These are phyloP conservation scores for Pardalotus punctatus DNA, from an alignment of 2,113 vertebrate genomes.

Conservation along the genomic window DNA sequence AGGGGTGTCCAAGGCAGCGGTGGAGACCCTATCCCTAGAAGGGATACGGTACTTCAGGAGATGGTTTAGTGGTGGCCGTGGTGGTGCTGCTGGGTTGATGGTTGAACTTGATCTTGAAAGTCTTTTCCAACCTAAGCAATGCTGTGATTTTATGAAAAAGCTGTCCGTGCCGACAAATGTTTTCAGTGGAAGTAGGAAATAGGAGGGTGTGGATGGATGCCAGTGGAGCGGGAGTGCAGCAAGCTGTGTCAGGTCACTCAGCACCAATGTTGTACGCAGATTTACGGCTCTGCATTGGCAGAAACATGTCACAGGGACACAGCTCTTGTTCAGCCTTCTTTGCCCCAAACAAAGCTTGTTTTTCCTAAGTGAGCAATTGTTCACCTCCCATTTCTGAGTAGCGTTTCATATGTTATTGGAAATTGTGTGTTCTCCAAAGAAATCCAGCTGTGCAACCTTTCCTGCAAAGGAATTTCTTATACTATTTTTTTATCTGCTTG, in stretches of 20 bases:
- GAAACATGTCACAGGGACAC: background rate
- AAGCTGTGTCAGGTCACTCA: background rate
- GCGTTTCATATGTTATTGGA: background rate
- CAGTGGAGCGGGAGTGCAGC: background rate
- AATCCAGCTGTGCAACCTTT: background rate
- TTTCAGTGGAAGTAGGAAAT: background rate
- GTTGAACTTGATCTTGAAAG: too few relatives aligned
- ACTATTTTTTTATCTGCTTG: background rate
- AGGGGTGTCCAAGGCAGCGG: background rate
- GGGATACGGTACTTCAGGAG: too few relatives aligned
- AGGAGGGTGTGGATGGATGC: background rate
- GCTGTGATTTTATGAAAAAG: background rate
- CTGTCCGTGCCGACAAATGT: background rate
- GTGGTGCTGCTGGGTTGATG: background rate
- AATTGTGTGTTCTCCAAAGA: background rate
- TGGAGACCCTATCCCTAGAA: too few relatives aligned
- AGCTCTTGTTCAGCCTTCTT: background rate
- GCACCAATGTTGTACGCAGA: accelerated
- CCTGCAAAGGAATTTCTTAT: background rate
- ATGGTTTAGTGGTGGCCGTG: background rate
- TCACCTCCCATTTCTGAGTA: background rate
- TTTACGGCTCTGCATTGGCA: background rate
- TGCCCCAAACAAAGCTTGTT: background rate
- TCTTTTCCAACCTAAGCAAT: background rate
- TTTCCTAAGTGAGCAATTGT: background rate